Evolutionary conservation across 2,797 vertebrate genomes (phyloP), one percentile per base, ranked within the genome.

Genomic region (Florisuga fusca): DNA sequence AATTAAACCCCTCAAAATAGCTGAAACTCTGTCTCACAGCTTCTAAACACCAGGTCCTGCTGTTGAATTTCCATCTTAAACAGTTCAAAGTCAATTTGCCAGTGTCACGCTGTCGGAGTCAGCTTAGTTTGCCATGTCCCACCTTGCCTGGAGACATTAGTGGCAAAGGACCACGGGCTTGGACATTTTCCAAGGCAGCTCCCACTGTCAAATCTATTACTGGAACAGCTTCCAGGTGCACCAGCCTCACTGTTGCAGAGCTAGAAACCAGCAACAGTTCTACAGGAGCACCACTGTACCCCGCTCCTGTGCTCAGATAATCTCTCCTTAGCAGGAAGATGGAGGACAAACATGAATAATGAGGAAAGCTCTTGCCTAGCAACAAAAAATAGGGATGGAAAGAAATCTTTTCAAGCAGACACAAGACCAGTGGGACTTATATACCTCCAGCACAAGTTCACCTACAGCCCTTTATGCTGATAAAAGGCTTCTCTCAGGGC

Each of bases 11-110:
- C 61, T 34, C 50, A 88, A 93, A 83, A 83, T 53, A 90, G 76
- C 45, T 71, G 73, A 77, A 88, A 63, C 43, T 68, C 45, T 34
- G 33, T 29, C n/a, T 90, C 80, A 83, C 48, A 94, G 76, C 54
- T 90, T 68, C 62, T 90, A 88, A 95, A 63, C 69, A 86, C 33
- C 58, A 81, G 17, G 33, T 55, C 80, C 73, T 86, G 77, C 66
- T 93, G 90, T 12, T 72, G 90, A 91, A 92, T 91, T 93, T 81
- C 46, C 62, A 72, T 78, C 66, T 86, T 90, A 74, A 86, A 55
- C 45, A 80, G 62, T 62, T 89, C 36, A 64, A 85, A 90, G 75
- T 48, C 36, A 83, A 57, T 89, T 82, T 93, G 41, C 68, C 64
- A 64, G 59, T 59, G 36, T 41, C 0, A 1, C 1, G 0, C 79